Conservation (phyloP, 1,140 invertebrate genomes). For the Drosophila yakuba region DNA sequence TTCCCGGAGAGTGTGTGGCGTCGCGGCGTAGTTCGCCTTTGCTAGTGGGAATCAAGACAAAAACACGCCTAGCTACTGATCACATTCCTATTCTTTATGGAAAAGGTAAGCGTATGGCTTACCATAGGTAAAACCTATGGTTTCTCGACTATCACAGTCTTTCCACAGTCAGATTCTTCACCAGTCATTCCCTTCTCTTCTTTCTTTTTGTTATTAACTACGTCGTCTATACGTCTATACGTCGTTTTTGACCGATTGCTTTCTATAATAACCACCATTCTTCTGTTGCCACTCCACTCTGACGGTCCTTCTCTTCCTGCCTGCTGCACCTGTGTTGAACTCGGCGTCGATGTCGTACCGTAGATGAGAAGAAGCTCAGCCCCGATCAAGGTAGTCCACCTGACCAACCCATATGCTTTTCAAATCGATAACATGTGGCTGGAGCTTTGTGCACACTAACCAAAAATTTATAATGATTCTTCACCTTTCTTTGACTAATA, state of each 20-base stretch:
- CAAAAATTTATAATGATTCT: slow-evolving; percentile 10
- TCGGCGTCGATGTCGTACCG: slow-evolving; percentile 36
- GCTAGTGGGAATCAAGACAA: slow-evolving; percentile 98
- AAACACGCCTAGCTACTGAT: slow-evolving; percentile 95
- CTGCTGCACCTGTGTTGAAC: slow-evolving; percentile 17
- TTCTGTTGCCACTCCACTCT: slow-evolving; percentile 22
- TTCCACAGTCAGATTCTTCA: not conserved
- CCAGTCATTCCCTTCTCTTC: slow-evolving; percentile 41
- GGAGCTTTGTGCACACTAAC: slow-evolving; percentile 15
- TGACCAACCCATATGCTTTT: slow-evolving; percentile 27
- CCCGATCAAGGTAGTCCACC: slow-evolving; percentile 74
- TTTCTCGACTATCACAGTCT: not conserved
- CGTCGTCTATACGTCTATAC: slow-evolving; percentile 44
- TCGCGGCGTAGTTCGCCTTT: slow-evolving; percentile 98
- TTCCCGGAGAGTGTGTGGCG: slow-evolving; percentile 98
- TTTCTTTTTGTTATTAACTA: slow-evolving; percentile 58
- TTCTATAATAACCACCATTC: slow-evolving; percentile 34
- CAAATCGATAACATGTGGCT: slow-evolving; percentile 21
- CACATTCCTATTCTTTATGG: slow-evolving; percentile 98
- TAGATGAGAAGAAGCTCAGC: slow-evolving; percentile 74
- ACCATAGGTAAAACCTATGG: too few species aligned
- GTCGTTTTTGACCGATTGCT: slow-evolving; percentile 36
- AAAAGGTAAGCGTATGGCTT: slow-evolving; percentile 56
- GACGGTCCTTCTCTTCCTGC: slow-evolving; percentile 31
- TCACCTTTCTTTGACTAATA: slow-evolving; percentile 4